These are phyloP conservation scores for Ictalurus punctatus DNA, from an alignment of 2,113 vertebrate species.

Conservation along the genomic window DNA sequence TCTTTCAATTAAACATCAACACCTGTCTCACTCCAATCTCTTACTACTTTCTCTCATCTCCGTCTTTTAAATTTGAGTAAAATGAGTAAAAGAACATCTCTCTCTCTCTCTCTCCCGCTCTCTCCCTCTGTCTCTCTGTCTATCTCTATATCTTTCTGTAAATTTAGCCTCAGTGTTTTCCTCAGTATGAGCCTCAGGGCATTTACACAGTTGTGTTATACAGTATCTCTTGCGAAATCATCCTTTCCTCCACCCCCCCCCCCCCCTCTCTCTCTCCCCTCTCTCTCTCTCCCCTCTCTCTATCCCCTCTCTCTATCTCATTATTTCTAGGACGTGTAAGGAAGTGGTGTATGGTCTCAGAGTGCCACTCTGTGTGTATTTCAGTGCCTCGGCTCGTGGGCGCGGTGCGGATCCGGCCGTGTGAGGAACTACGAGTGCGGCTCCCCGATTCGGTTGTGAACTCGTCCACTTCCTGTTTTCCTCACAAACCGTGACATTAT, in stretches of 20 bases:
- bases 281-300: background rate
- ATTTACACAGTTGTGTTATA: no score
- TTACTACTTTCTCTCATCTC: background rate
- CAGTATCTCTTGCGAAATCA: background rate
- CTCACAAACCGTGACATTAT: background rate
- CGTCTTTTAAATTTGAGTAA: background rate
- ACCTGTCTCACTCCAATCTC: slow-evolving; percentile 27
- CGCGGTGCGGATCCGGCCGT: background rate
- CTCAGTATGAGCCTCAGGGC: no score
- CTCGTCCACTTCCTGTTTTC: slow-evolving; percentile 3
- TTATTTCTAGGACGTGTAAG: background rate
- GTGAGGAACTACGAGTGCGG: background rate
- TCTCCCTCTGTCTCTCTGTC: background rate
- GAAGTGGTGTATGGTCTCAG: background rate
- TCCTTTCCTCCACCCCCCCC: background rate
- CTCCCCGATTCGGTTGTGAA: background rate
- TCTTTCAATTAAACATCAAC: background rate
- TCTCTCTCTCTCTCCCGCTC: background rate
- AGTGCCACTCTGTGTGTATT: background rate
- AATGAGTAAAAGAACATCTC: background rate
- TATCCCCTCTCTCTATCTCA: background rate
- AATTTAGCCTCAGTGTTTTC: no score
- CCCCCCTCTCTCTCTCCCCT: background rate
- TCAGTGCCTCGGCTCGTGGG: background rate
- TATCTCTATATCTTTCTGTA: background rate